Evolutionary conservation across 2,113 vertebrate genomes (phyloP).

Genomic region (Saimiri boliviensis): DNA sequence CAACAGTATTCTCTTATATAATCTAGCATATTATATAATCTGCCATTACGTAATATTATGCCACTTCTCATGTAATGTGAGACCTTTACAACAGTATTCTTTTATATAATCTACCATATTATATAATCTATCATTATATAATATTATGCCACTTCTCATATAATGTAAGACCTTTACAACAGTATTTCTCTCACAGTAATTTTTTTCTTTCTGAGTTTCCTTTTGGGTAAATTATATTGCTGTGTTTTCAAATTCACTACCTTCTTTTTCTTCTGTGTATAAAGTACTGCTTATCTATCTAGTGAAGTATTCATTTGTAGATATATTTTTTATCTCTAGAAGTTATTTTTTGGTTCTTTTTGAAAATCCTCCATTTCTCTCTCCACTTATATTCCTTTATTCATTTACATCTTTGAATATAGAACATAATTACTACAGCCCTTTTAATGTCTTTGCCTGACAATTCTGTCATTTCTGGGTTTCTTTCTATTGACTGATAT

Average conservation of each 20-base stretch:
- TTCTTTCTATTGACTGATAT: not conserved
- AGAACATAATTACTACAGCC: not conserved
- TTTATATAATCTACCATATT: too few species aligned
- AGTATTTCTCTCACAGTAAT: not conserved
- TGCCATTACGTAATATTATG: too few species aligned
- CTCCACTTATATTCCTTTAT: not conserved
- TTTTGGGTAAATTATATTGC: not conserved
- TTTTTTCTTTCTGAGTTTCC: not conserved
- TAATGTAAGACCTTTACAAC: not conserved
- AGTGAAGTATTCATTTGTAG: not conserved
- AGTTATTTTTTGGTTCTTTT: not conserved
- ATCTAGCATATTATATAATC: too few species aligned
- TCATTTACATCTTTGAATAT: not conserved
- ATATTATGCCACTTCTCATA: not conserved
- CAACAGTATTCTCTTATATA: too few species aligned
- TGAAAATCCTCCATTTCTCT: not conserved
- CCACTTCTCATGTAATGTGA: too few species aligned
- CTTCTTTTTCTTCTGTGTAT: not conserved
- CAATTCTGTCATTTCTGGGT: not conserved
- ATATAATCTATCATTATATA: not conserved
- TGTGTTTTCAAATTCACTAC: not conserved
- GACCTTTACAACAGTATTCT: too few species aligned
- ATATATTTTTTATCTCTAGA: not conserved
- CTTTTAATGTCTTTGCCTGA: constrained; percentile 15
- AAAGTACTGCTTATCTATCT: not conserved